Evolutionary conservation across 2,797 vertebrate species (phyloP).

Genomic region (Benthosema pterotum): DNA sequence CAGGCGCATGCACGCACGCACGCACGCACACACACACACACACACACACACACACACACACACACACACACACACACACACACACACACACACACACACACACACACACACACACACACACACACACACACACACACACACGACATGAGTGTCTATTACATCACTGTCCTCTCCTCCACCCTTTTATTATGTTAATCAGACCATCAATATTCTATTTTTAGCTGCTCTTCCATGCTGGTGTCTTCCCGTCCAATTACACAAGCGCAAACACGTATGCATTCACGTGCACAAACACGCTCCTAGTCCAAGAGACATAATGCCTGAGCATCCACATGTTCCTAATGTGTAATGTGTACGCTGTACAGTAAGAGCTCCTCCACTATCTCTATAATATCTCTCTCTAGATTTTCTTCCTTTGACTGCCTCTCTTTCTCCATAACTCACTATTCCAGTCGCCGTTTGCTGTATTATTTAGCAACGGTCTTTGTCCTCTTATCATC

Average conservation of each 20-base stretch:
- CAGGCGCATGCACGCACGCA: no score
- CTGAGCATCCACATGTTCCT: constrained; percentile 17
- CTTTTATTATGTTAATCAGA: constrained; percentile 71
- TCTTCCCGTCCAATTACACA: constrained; percentile 65
- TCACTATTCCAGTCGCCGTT: constrained; percentile 36
- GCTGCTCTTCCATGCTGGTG: no score
- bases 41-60: constrained; percentile 7
- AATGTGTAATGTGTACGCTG: no score
- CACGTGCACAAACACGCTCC: constrained; percentile 24
- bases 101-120: constrained; percentile 16
- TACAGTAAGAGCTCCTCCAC: constrained; percentile 12
- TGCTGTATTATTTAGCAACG: constrained; percentile 66
- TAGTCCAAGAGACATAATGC: neutral
- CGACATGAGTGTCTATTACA: constrained; percentile 32
- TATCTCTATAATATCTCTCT: neutral
- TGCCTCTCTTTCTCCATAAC: constrained; percentile 26
- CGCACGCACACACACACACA: constrained; percentile 26
- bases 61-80: constrained; percentile 6
- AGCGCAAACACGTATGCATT: constrained; percentile 40
- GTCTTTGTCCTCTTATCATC: constrained; percentile 65
- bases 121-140: neutral
- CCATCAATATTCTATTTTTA: constrained; percentile 70
- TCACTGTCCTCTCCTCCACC: constrained; percentile 45
- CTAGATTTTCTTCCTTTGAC: neutral
- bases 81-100: constrained; percentile 16